A percentile compares a stretch with the other conserved stretches of the same genome.
phyloP scores from a whole-genome alignment of 2,113 vertebrate genomes.

The Mastomys natalensis region DNA sequence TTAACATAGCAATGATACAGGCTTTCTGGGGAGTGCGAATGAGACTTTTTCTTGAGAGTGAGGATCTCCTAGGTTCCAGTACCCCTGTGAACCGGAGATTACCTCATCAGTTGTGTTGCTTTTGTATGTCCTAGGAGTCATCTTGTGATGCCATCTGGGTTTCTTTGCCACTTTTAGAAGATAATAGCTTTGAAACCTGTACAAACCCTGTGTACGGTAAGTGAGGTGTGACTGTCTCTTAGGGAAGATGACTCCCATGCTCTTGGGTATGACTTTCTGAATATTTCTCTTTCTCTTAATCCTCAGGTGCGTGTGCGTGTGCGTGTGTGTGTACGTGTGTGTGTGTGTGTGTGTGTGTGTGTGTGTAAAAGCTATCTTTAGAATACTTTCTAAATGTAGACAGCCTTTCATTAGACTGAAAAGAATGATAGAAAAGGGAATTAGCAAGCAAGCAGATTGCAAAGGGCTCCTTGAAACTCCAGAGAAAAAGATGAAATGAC shows the following conservation, averaged over 20 bases:
- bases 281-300: background rate
- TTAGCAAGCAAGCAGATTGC: background rate
- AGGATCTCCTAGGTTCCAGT: background rate
- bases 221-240: background rate
- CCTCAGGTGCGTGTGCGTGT: background rate
- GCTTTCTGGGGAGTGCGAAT: background rate
- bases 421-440: background rate
- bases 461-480: background rate
- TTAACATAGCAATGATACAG: background rate
- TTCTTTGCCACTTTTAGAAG: background rate
- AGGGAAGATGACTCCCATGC: background rate
- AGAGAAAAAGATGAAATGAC: background rate
- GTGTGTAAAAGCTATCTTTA: background rate
- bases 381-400: background rate
- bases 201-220: no score
- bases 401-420: background rate
- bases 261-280: background rate
- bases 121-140: background rate
- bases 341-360: background rate
- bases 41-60: background rate
- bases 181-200: background rate
- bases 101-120: background rate
- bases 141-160: background rate
- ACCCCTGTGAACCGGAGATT: background rate
- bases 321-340: background rate